Conservation (phyloP, 2,888 invertebrate species). For the Dolichopus griseipennis region DNA sequence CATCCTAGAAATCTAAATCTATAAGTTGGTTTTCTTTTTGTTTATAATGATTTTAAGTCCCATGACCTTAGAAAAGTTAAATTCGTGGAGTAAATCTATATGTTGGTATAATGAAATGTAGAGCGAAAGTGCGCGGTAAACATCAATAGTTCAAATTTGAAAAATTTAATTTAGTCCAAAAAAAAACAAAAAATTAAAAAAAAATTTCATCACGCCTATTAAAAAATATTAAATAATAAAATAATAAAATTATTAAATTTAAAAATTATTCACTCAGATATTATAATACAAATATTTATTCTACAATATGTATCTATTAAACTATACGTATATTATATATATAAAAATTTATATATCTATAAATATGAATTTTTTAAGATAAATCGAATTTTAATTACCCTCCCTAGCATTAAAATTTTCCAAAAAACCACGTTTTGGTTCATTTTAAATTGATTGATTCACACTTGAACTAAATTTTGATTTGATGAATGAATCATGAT, state of each 20-base stretch:
- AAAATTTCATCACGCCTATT: not conserved
- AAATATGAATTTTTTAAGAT: not conserved
- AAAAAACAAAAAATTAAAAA: not conserved
- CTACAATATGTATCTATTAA: too few relatives aligned
- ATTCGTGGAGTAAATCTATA: not conserved
- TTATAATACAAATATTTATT: too few relatives aligned
- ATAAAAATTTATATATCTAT: not conserved
- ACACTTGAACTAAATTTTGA: not conserved
- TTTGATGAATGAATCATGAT: not conserved
- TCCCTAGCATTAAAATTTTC: not conserved
- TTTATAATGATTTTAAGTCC: too few relatives aligned
- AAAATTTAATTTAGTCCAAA: not conserved
- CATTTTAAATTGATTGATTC: not conserved
- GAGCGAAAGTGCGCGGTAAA: not conserved
- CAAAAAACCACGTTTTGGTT: too few relatives aligned
- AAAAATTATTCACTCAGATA: not conserved
- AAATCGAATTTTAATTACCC: constrained; percentile 3
- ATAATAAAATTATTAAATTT: not conserved
- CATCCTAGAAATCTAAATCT: not conserved
- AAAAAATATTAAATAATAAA: not conserved
- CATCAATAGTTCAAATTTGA: not conserved
- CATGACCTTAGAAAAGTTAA: not conserved
- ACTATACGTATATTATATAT: not conserved
- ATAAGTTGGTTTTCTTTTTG: too few relatives aligned
- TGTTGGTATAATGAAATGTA: not conserved